Evolutionary conservation across 2,888 invertebrate genomes (phyloP).

Genomic region (Ophraella communa): DNA sequence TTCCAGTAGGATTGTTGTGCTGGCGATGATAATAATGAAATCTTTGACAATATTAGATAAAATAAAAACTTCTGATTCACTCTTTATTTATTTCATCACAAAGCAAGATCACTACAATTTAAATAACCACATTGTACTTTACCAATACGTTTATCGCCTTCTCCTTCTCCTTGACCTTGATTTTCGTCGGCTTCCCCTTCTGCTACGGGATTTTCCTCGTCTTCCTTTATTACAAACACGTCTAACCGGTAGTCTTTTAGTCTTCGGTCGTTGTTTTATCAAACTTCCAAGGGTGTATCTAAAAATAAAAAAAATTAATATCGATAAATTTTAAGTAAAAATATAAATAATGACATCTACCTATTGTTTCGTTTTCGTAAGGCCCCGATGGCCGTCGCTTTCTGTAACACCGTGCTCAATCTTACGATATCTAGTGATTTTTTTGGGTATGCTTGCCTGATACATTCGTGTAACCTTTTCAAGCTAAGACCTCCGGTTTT

Average conservation of each 20-base stretch:
- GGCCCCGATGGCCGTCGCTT: constrained; percentile 46
- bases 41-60: too few species aligned
- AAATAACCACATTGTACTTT: neutral
- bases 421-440: constrained; percentile 40
- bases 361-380: constrained; percentile 40
- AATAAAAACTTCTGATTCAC: neutral
- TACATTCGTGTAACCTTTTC: constrained; percentile 44
- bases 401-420: constrained; percentile 42
- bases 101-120: neutral
- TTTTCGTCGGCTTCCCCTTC: constrained; percentile 14
- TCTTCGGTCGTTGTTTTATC: constrained; percentile 22
- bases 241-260: constrained; percentile 12
- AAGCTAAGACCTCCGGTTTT: constrained; percentile 43
- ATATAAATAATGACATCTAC: neutral
- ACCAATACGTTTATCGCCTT: neutral
- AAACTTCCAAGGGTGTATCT: constrained; percentile 35
- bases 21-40: neutral
- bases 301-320: constrained; percentile 2
- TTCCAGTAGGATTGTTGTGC: too few species aligned
- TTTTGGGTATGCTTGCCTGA: constrained; percentile 40
- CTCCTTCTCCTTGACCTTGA: constrained; percentile 13
- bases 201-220: constrained; percentile 5
- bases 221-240: constrained; percentile 3
- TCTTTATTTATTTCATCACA: neutral
- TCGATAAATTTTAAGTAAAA: neutral